Evolutionary conservation across 2,888 invertebrate genomes (phyloP), one percentile per base, ranked within the genome.

Genomic region (Philopedon plagiatum): DNA sequence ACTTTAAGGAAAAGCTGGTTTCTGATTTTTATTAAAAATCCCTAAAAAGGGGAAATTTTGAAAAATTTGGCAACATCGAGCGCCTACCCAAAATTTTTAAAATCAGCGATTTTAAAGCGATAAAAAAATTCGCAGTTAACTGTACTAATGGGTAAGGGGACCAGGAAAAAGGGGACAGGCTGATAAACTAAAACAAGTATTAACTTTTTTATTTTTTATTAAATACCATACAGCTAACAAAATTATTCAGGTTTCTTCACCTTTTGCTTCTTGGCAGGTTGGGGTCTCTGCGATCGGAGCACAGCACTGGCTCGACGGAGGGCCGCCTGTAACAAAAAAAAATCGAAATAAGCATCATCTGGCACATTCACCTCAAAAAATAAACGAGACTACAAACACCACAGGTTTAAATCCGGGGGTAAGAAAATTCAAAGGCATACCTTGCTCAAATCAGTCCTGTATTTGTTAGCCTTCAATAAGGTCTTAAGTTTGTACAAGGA

Each of bases 221-320:
- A 56, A 21, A 49, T 34, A 56, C 29, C 32, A 32, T 26, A 44
- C 41, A 44, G 9, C 1, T 64, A 64, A 26, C 56, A 58, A 23
- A 57, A 34, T 58, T 64, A 70, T 64, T 70, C 70, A 18, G 71
- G 60, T 57, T 73, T 73, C 66, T 73, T 73, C 60, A 91, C 87
- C 85, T 91, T 91, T 85, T 74, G 89, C 87, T 94, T 95, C 88
- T 95, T 96, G 78, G 90, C 90, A 80, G 93, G 92, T 78, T 93
- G 89, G 68, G 95, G 93, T 87, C 94, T 94, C 87, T 98, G 98
- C 65, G 98, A 97, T 78, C 93, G 91, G 76, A 98, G 88, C 80
- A 98, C 93, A 77, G 98, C 97, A 82, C 97, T 96, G 62, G 98
- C 98, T 82, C 96, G 92, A 74, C 97, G 92, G 66, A 98, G 89